Evolutionary conservation across 2,113 vertebrate species (phyloP).

Genomic region (Camelus dromedarius): DNA sequence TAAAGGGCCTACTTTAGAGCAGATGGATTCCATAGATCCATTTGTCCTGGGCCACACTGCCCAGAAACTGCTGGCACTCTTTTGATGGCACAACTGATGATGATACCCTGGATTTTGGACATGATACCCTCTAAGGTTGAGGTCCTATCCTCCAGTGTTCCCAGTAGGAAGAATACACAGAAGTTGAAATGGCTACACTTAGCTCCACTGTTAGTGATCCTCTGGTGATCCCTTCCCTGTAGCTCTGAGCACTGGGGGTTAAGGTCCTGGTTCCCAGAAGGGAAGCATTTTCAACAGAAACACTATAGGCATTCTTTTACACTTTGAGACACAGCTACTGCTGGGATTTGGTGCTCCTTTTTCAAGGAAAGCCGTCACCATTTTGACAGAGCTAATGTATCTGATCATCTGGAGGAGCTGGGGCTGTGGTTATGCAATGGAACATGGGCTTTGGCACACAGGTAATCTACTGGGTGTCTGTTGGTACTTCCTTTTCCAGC

Average conservation of each 20-base stretch:
- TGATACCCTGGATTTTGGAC: background rate
- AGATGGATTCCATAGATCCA: background rate
- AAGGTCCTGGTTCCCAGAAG: background rate
- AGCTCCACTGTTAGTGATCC: background rate
- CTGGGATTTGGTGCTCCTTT: background rate
- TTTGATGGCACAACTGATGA: background rate
- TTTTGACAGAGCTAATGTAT: background rate
- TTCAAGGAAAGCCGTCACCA: background rate
- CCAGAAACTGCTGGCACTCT: background rate
- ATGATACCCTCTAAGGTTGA: background rate
- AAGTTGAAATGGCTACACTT: background rate
- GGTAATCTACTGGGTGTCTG: background rate
- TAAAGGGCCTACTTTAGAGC: background rate
- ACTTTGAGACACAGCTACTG: background rate
- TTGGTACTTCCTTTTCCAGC: background rate
- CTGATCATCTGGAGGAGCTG: background rate
- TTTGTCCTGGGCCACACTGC: background rate
- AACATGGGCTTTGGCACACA: background rate
- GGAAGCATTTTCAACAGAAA: constrained; percentile 33
- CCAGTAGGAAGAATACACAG: background rate
- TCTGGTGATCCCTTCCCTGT: background rate
- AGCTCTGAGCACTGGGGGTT: background rate
- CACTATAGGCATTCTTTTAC: background rate
- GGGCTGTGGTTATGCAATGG: background rate
- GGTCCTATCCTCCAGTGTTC: background rate